Percentiles rank a stretch among this genome's conserved stretches.
Evolutionary conservation across 1,140 invertebrate genomes (phyloP).

Genomic region (Oreohelix idahoensis): DNA sequence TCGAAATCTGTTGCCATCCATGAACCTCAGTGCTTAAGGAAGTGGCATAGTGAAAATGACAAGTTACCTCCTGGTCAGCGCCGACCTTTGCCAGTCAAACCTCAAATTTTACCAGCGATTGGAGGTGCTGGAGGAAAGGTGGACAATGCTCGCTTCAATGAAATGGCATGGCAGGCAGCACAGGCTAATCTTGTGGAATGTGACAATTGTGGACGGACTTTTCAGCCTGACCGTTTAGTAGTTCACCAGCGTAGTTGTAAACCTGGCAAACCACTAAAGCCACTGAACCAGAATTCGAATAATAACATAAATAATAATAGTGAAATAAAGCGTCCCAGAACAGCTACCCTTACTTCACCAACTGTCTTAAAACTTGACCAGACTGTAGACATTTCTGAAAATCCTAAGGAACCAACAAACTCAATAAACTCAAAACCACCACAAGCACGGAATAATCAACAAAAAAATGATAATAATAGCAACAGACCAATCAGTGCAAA

Average conservation of each 20-base stretch:
- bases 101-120: slow-evolving; percentile 68
- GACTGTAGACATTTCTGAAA: not conserved
- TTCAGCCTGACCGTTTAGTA: slow-evolving; percentile 80
- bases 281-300: slow-evolving; percentile 34
- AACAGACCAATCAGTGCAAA: slow-evolving; percentile 40
- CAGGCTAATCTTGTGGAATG: slow-evolving; percentile 78
- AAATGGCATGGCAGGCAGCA: slow-evolving; percentile 71
- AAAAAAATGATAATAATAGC: slow-evolving; percentile 20
- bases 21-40: slow-evolving; percentile 84
- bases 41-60: slow-evolving; percentile 82
- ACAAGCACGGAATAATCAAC: not conserved
- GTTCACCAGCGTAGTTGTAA: slow-evolving; percentile 81
- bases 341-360: slow-evolving; percentile 48
- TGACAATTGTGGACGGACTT: slow-evolving; percentile 80
- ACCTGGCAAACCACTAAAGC: slow-evolving; percentile 55
- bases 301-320: slow-evolving; percentile 14
- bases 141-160: slow-evolving; percentile 65
- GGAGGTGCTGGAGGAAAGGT: slow-evolving; percentile 37
- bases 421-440: not conserved
- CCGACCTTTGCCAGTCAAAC: slow-evolving; percentile 78
- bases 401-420: slow-evolving; percentile 17
- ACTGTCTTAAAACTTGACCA: slow-evolving; percentile 43
- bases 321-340: slow-evolving; percentile 42
- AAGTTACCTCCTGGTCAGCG: slow-evolving; percentile 77
- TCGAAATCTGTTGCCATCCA: slow-evolving; percentile 81